Evolutionary conservation across 2,113 vertebrate genomes (phyloP), one percentile per base, ranked within the genome.

Genomic region (Thamnaconus septentrionalis): DNA sequence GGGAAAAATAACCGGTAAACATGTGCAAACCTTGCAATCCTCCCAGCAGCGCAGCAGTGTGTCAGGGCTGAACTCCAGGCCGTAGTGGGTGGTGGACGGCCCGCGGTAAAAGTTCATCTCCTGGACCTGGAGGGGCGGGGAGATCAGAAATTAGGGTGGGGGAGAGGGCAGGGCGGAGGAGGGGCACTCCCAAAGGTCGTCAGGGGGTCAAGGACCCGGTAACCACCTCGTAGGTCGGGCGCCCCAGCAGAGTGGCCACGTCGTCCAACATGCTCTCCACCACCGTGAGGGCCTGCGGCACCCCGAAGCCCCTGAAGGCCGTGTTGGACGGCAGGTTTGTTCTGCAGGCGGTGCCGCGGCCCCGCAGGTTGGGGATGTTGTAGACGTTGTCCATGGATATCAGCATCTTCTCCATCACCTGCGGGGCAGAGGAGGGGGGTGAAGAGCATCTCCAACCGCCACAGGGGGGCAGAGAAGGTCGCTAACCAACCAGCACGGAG

Each of bases 261-360:
- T 94, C 92, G 0, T 79, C 81, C n/a, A 95, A 5, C 75, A 94
- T 93, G 56, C 85, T 91, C 82, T 96, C 94, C 2, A 87, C 59
- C 0, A 93, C 76, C 67, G 93, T 31, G 2, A 88, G 64, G 48
- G 60, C 41, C 52, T 96, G 93, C 0, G 93, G 93, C 43, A 94
- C 94, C 1, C 94, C 94, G 56, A 94, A 94, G 61, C 93, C 94
- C 53, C 88, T 64, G 72, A 96, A 96, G 48, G 93, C 85, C 0
- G 93, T 95, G 70, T 95, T 96, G 59, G 95, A 97, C 8, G 93
- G 94, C 68, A 97, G 81, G 83, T 96, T 92, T 12, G 94, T 96
- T 74, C 85, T 93, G 89, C 94, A 97, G 69, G 90, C 78, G 0
- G 68, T 72, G 0, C 75, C 71, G 0, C 41, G 58, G 49, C 93